Base-by-base conservation (phyloP, 1,140 invertebrate species). In the Drosophila eugracilis region DNA sequence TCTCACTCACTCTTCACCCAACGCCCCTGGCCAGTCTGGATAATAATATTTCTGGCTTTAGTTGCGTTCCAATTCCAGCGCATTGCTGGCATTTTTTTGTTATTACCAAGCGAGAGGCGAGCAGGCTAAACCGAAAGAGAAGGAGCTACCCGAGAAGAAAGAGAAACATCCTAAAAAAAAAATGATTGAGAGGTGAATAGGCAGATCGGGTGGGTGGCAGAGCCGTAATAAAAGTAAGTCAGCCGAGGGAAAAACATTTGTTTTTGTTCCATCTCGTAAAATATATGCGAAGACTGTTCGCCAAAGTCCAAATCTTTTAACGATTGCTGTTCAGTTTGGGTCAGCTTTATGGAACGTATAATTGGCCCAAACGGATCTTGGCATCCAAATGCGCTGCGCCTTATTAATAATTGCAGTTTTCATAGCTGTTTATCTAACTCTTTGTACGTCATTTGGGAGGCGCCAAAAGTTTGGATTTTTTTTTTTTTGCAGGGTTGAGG, bases 251-350 rank as follows among this genome's bases (percentile, higher is more conserved):
- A 78, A 81, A 81, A 88, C 81, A 86, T 86, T 86, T 86, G 81
- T 86, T 86, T 78, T 85, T 73, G 48, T 73, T 79, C 81, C 83
- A 75, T 86, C 83, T 86, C 81, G 81, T 86, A 81, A 85, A 86
- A 81, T 88, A 66, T 76, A 74, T 76, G 81, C 63, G 63, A 66
- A 86, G 76, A 81, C 70, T 78, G 30, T 78, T 41, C 41, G 34
- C 30, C 36, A 22, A 52, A 5, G 19, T 12, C 22, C 44, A 24
- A 63, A 53, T 44, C 39, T 62, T 39, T 54, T 52, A 45, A 45
- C 42, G 49, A 34, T 44, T 44, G 45, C 60, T 66, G 42, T 26
- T 45, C 42, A 45, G 42, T 45, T 77, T 60, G 73, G 77, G 63
- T 67, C 58, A 85, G 67, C 54, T 85, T 86, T 86, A 86, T 86